Percentiles rank a stretch among this genome's conserved stretches.
phyloP scores from a whole-genome alignment of 2,888 invertebrate genomes.

The Tholera decimalis region DNA sequence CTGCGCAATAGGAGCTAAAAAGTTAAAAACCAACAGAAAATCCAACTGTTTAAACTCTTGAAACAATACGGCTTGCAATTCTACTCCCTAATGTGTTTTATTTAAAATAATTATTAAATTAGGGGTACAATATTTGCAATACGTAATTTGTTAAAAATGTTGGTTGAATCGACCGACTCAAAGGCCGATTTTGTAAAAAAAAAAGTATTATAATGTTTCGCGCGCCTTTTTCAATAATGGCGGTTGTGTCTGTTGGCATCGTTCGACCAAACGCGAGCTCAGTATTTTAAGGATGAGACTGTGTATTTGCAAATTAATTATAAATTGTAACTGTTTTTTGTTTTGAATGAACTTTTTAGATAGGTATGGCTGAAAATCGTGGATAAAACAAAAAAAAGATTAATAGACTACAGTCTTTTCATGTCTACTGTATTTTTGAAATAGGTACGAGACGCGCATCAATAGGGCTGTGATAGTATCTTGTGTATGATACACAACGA shows the following conservation, averaged over 20 bases:
- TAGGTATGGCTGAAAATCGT: slow-evolving; percentile 45
- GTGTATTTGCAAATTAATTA: slow-evolving; percentile 60
- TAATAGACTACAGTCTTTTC: slow-evolving; percentile 69
- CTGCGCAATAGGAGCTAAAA: slow-evolving; percentile 80
- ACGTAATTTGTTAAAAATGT: slow-evolving; percentile 30
- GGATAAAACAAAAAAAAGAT: slow-evolving; percentile 35
- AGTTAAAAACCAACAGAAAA: slow-evolving; percentile 66
- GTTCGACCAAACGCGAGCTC: slow-evolving; percentile 76
- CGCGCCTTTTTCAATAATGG: slow-evolving; percentile 55
- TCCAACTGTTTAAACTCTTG: slow-evolving; percentile 41
- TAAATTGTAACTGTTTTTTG: slow-evolving; percentile 52
- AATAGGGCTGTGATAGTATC: slow-evolving; percentile 88
- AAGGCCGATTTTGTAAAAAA: slow-evolving; percentile 23
- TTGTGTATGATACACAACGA: slow-evolving; percentile 73
- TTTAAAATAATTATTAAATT: slow-evolving; percentile 33
- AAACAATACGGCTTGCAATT: slow-evolving; percentile 42
- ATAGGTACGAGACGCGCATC: slow-evolving; percentile 84
- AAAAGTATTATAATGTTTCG: slow-evolving; percentile 51
- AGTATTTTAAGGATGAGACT: slow-evolving; percentile 67
- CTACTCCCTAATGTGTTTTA: slow-evolving; percentile 35
- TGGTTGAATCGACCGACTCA: slow-evolving; percentile 29
- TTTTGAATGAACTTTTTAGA: slow-evolving; percentile 39
- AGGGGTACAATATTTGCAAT: slow-evolving; percentile 33
- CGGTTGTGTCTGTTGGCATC: slow-evolving; percentile 70
- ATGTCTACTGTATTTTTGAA: slow-evolving; percentile 70